Percentiles rank a stretch among this genome's conserved stretches.
These are phyloP conservation scores for Taenaris catops DNA, from an alignment of 2,888 invertebrate species.

Conservation along the genomic window DNA sequence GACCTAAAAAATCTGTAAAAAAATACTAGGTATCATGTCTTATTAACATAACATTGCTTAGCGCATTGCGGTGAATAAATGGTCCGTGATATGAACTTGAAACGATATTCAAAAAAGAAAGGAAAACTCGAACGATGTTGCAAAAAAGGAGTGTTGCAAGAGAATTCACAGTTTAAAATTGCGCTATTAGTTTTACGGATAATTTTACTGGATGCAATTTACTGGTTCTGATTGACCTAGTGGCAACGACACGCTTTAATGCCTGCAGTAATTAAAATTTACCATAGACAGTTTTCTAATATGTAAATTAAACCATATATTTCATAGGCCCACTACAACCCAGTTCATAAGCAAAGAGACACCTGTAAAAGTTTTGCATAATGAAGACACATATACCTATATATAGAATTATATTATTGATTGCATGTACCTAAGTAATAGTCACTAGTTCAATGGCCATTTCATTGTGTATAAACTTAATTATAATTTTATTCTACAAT, in stretches of 20 bases:
- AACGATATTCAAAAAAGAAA: slow-evolving; percentile 21
- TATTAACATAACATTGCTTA: slow-evolving; percentile 11
- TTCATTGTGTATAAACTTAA: too few species aligned
- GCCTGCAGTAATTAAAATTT: slow-evolving; percentile 23
- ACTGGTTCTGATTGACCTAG: slow-evolving; percentile 61
- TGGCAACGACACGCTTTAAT: slow-evolving; percentile 33
- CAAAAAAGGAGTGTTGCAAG: slow-evolving; percentile 40
- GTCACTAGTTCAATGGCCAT: too few species aligned
- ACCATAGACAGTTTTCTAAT: slow-evolving; percentile 12
- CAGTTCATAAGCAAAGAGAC: too few species aligned
- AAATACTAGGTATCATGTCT: background rate
- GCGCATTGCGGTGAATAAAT: slow-evolving; percentile 14
- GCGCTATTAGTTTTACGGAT: slow-evolving; percentile 61
- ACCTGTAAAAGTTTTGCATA: too few species aligned
- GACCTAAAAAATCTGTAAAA: background rate
- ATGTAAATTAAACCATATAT: slow-evolving; percentile 3
- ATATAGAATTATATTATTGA: too few species aligned
- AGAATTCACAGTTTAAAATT: slow-evolving; percentile 47
- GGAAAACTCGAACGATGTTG: slow-evolving; percentile 17
- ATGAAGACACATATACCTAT: too few species aligned
- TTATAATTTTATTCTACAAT: too few species aligned
- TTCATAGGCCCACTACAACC: too few species aligned
- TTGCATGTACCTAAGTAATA: too few species aligned
- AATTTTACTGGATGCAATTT: slow-evolving; percentile 64
- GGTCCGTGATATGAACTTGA: slow-evolving; percentile 19